These are phyloP conservation scores for Scolanthus callimorphus DNA, from an alignment of 92 coral and sea anemone species.

Conservation along the genomic window DNA sequence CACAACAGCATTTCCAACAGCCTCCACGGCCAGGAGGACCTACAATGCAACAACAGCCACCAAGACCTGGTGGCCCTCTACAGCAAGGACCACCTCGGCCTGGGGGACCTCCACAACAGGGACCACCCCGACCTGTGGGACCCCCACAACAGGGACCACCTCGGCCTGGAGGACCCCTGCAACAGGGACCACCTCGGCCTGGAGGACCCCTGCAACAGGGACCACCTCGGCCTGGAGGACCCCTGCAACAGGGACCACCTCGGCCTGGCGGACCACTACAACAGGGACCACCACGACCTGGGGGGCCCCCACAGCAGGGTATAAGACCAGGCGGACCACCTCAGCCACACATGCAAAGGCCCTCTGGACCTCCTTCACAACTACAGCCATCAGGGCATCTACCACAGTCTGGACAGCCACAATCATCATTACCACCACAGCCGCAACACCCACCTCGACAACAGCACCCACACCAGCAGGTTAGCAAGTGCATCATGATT, in stretches of 20 bases:
- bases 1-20: not conserved
- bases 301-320: constrained; percentile 5
- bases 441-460: not conserved
- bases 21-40: not conserved
- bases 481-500: not conserved
- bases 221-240: constrained; percentile 1
- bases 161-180: constrained; percentile 14
- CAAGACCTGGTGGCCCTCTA: not conserved
- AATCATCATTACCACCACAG: not conserved
- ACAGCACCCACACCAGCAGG: constrained; percentile 17
- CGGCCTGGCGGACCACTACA: constrained; percentile 26
- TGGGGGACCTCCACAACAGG: constrained; percentile 9
- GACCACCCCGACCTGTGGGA: constrained; percentile 9
- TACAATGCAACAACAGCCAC: not conserved
- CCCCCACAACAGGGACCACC: constrained; percentile 17
- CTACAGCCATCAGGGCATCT: constrained; percentile 14
- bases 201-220: not conserved
- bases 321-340: constrained; percentile 38
- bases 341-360: constrained; percentile 7
- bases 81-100: not conserved
- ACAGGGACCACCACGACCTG: constrained; percentile 1
- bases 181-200: not conserved
- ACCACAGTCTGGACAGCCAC: no score
- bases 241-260: no score
- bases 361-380: constrained; percentile 13